Base-by-base conservation (phyloP, 2,113 vertebrate species). In the Alethe diademata region DNA sequence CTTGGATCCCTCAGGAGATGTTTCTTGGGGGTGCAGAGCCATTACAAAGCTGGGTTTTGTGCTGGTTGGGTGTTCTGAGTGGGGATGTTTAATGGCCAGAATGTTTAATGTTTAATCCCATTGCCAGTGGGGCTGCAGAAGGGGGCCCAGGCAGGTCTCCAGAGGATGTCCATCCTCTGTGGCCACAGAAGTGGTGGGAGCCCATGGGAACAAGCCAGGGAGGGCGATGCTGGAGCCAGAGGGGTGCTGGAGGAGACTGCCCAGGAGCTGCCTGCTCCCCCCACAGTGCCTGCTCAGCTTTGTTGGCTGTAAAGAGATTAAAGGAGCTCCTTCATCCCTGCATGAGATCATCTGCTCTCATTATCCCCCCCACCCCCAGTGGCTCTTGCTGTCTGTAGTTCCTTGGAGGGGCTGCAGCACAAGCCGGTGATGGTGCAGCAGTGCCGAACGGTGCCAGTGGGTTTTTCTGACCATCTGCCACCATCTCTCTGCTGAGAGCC, bases 181-280 rank as follows among this genome's bases (percentile, higher is more conserved):
- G 48, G 23, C 38, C 57, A 7, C 15, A 12, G 23, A 58, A 60
- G 16, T 9, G 5, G 14, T 43, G 18, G 29, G 31, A 86, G 29
- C 62, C 57, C 16, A 1, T 26, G 58, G 94, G 50, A 72, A 14
- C 0, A 5, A 64, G 29, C n/a, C 0, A 0, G n/a, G 17, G 28
- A 9, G 28, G 10, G 40, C 12, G 29, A 24, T 80, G 47, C 47
- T 74, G 29, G 42, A 64, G 53, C 56, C 72, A 69, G 50, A 62
- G 64, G 8, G 36, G 6, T 78, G 64, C 54, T 80, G 58, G 36
- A 73, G 40, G 53, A 69, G 70, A 48, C 57, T 83, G 29, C 28
- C 42, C 26, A n/a, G 57, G 47, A 78, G 71, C 79, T 94, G 45
- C 54, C 48, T 3, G 1, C 45, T 74, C 19, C 18, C 42, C n/a